A percentile compares a stretch with the other conserved stretches of the same genome.
Evolutionary conservation across 2,888 invertebrate genomes (phyloP).

Genomic region (Diloba caeruleocephala): DNA sequence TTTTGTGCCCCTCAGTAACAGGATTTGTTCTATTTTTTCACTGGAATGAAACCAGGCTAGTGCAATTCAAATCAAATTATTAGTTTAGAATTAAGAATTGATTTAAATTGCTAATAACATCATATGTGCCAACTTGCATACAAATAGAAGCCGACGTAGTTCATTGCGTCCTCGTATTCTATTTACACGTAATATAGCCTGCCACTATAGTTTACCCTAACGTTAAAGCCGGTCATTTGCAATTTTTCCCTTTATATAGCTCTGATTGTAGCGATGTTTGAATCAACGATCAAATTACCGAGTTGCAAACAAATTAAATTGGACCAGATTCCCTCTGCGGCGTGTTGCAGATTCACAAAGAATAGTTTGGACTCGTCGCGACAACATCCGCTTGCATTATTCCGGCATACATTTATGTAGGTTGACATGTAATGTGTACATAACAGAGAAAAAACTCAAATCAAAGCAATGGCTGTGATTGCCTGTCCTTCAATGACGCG

Average conservation of each 20-base stretch:
- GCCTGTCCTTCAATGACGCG: constrained; percentile 42
- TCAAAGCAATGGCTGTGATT: constrained; percentile 26
- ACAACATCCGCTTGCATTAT: constrained; percentile 43
- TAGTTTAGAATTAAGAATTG: too few species aligned
- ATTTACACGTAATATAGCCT: too few species aligned
- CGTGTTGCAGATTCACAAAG: constrained; percentile 37
- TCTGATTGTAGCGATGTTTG: constrained; percentile 6
- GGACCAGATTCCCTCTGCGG: constrained; percentile 44
- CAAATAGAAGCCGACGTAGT: too few species aligned
- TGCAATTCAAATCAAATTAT: too few species aligned
- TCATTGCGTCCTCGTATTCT: too few species aligned
- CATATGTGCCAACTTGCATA: too few species aligned
- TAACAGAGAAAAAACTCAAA: constrained; percentile 22
- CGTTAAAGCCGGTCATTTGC: background rate
- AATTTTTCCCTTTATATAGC: constrained; percentile 2
- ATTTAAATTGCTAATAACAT: too few species aligned
- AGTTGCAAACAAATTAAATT: constrained; percentile 27
- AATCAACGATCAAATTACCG: constrained; percentile 32
- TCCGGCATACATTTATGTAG: constrained; percentile 39
- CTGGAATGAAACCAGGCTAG: too few species aligned
- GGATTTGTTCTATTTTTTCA: too few species aligned
- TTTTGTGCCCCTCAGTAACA: too few species aligned
- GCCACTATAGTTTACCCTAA: too few species aligned
- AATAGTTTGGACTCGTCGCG: constrained; percentile 48
- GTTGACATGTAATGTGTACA: constrained; percentile 26